Base-by-base conservation (phyloP, 2,797 vertebrate species). In the Alectoris magna region DNA sequence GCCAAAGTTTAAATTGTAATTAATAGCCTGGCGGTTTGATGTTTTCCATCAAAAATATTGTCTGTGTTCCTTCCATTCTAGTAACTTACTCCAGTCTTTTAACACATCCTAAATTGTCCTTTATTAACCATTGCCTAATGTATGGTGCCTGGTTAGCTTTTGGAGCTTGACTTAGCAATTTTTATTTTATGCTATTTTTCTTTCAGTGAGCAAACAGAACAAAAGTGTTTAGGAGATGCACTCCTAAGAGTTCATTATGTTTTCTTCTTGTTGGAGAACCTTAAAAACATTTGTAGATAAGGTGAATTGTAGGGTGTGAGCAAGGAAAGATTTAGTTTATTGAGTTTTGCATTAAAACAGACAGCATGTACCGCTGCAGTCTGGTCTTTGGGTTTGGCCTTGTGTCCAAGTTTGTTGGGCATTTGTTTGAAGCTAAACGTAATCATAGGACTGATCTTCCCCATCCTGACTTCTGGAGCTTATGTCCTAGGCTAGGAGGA, bases 361-460 rank as follows among this genome's bases (percentile, higher is more conserved):
- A 13, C 51, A 60, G 18, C 14, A 66, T 55, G 56, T 85, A 43
- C 29, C 4, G 1, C 80, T 92, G 58, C 17, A 11, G 12, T 67
- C 46, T 77, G 24, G 36, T 83, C 46, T 94, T 56, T 74, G 69
- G 14, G 18, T 73, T 76, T 36, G 86, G 53, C 68, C 48, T 48
- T 88, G 38, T 23, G 41, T 16, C 39, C 24, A 31, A 1, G 46
- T 75, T 93, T 22, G 44, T 9, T 60, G 26, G n/a, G 14, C 5
- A 10, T 75, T 87, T 89, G 26, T 78, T 66, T 89, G 75, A 77
- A 64, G 51, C 64, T 55, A 73, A 67, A 38, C 1, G 7, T 88
- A 86, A 91, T 70, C 51, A 39, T 79, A 82, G 91, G 92, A 87
- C n/a, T 79, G 67, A 87, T 94, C 79, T 75, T 89, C 4, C 3